Base-by-base conservation (phyloP, 2,797 vertebrate species). In the Microctenopoma lineatum region DNA sequence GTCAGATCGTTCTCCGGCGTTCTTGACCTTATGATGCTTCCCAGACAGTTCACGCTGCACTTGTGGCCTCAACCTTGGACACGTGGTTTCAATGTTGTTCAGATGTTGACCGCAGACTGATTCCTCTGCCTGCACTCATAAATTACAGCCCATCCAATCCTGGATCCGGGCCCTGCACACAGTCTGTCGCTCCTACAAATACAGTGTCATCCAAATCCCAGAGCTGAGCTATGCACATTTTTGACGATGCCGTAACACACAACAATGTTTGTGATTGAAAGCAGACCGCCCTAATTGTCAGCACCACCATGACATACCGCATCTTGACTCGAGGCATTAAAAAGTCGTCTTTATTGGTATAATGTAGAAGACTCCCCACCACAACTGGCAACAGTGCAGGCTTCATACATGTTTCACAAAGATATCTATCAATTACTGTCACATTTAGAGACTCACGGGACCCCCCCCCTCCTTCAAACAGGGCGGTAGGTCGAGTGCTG, bases 161-260 rank as follows among this genome's bases (percentile, higher is more conserved):
- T 80, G 64, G 73, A 48, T 82, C 65, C 79, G 89, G 90, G 90
- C 86, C 66, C 81, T 38, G 52, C 59, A 12, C 73, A 65, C 81
- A 16, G 78, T 86, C 87, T 83, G 76, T 84, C 77, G 87, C 84
- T 88, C 77, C 79, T 73, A 34, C 83, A 77, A 81, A 85, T 85
- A 80, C 78, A 82, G 73, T 44, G 72, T 69, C 86, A 66, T 92
- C 90, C 84, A 87, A 90, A 84, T 88, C 84, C 59, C 88, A 77
- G 63, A 25, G 87, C 87, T 92, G 92, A 94, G 91, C 90, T 89
- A 55, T 66, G 90, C 93, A 91, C 86, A 92, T 91, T 92, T 87
- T 77, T 83, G 78, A 75, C 55, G 66, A 66, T 73, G 77, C 73
- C 36, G 72, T 83, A 86, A 88, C 79, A 56, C 83, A 69, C 51